Base-by-base conservation (phyloP, 37 sponge, comb jelly and placozoan genomes). In the Crambe crambe region DNA sequence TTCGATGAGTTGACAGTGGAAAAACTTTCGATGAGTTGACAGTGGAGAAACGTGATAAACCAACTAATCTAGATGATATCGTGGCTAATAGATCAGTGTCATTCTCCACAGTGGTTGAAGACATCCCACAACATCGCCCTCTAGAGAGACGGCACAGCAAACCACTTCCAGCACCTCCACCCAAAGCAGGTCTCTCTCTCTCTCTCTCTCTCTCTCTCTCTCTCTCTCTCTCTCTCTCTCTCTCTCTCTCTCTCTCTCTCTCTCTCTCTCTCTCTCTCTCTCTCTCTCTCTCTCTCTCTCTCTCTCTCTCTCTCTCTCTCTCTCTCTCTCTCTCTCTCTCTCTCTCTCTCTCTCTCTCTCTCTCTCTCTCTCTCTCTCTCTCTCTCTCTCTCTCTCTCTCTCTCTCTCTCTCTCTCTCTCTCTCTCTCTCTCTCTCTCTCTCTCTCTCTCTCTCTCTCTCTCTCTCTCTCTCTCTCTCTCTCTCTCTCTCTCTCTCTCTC, bases 261-360 rank as follows among this genome's bases (percentile, higher is more conserved):
- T 40, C 44, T 70, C 71, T 41, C 71, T 40, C 44, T 70, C 71
- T 35, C 71, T 70, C 71, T 22, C 58, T 54, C 57, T 56, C 58
- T 29, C 37, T 74, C 58, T 23, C 68, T 38, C 17, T 56, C 59
- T 56, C 57, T 70, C 58, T 51, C 70, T 56, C 71, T 47, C 57
- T 70, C 71, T 56, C 42, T 70, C 71, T 80, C 71, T 80, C 71
- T 70, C 41, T 39, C 41, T 80, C 42, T 56, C 58, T 56, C 57
- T 70, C 58, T 70, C 70, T 56, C 71, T 47, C 57, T 70, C 71
- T 56, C 61, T 80, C 71, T 70, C 71, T 80, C 71, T 70, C 27
- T 39, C 41, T 80, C 42, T 56, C 58, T 70, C 61, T 66, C 56
- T 78, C 56, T 70, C 57, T 56, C 58, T 51, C 70, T 56, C 71